phyloP scores from a whole-genome alignment of 1,140 invertebrate genomes.

The Listronotus oregonensis region DNA sequence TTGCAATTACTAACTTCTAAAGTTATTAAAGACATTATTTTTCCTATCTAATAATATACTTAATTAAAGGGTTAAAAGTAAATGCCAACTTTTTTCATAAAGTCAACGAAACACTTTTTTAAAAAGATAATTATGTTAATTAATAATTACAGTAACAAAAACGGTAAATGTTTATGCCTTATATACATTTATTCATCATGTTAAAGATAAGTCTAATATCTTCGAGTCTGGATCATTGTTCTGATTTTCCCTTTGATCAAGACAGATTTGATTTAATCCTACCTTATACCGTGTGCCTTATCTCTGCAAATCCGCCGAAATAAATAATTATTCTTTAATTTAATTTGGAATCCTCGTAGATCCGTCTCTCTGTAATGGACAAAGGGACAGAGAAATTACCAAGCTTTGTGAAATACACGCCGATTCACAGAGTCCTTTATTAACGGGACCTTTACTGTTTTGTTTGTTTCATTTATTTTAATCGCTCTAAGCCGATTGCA shows the following conservation, averaged over 20 bases:
- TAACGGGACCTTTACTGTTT: slow-evolving; percentile 33
- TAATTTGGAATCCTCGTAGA: slow-evolving; percentile 18
- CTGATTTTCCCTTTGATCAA: slow-evolving; percentile 15
- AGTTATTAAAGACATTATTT: no score
- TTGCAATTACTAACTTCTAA: no score
- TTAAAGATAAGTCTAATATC: no score
- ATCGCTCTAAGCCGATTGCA: slow-evolving; percentile 27
- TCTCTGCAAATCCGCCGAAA: slow-evolving; percentile 9
- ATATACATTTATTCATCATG: no score
- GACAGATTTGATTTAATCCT: slow-evolving; percentile 8
- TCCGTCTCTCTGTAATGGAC: slow-evolving; percentile 19
- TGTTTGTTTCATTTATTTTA: slow-evolving; percentile 35
- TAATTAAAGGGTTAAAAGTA: no score
- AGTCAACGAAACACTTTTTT: no score
- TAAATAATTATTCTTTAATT: slow-evolving; percentile 25
- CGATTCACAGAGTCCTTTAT: slow-evolving; percentile 25
- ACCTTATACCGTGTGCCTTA: background rate
- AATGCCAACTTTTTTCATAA: no score
- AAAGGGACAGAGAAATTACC: slow-evolving; percentile 23
- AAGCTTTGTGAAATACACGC: slow-evolving; percentile 26
- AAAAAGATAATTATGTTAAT: no score
- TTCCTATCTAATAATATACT: no score
- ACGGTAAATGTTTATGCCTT: no score
- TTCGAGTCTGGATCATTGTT: no score
- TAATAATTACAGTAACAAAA: no score